These are phyloP conservation scores for Vultur gryphus DNA, from an alignment of 2,797 vertebrate genomes.

Conservation along the genomic window DNA sequence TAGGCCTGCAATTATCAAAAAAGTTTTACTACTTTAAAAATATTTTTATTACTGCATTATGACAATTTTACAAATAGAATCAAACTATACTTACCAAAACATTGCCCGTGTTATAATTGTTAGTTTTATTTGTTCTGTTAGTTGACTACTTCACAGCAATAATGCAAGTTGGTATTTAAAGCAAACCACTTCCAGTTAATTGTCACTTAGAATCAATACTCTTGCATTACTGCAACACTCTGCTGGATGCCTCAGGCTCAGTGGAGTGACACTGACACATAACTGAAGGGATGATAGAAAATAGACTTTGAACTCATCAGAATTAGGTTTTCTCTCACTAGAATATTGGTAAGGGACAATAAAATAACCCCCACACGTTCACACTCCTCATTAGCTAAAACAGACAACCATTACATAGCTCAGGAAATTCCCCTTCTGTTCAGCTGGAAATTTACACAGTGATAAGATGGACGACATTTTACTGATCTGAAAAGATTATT, in stretches of 20 bases:
- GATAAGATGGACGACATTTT: not conserved
- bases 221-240: not conserved
- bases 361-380: rapidly evolving
- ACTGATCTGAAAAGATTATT: not conserved
- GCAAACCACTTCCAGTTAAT: not conserved
- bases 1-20: not conserved
- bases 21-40: not conserved
- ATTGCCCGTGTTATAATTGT: rapidly evolving
- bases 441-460: not conserved
- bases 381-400: not conserved
- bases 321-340: not conserved
- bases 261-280: not conserved
- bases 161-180: not conserved
- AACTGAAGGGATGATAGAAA: not conserved
- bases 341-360: not conserved
- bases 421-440: not conserved
- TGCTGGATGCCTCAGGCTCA: not conserved
- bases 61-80: not conserved
- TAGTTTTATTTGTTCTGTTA: not conserved
- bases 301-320: not conserved
- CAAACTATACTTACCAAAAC: not conserved
- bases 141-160: not conserved
- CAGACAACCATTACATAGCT: not conserved
- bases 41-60: not conserved
- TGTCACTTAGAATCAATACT: not conserved